phyloP scores from a whole-genome alignment of 2,888 invertebrate species.

The Hipparchia semele region DNA sequence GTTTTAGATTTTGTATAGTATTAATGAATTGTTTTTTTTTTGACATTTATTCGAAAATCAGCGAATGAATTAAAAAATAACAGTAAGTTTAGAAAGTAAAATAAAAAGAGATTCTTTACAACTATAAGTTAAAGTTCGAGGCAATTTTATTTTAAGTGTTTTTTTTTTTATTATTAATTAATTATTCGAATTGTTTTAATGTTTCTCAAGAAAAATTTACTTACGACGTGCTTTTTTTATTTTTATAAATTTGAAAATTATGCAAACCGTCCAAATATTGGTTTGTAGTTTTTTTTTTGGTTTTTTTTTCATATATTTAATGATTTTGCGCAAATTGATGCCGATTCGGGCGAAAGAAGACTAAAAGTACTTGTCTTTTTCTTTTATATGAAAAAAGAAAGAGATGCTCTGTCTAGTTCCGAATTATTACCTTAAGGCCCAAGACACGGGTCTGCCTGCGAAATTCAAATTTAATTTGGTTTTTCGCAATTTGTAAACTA shows the following conservation, averaged over 20 bases:
- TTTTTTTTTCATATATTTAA: background rate
- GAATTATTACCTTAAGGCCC: background rate
- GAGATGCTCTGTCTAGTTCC: background rate
- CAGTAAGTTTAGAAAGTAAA: background rate
- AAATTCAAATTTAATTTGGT: too few species aligned
- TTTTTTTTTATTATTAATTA: background rate
- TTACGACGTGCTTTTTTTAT: background rate
- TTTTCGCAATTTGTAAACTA: too few species aligned
- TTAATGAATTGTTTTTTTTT: conserved; percentile 12
- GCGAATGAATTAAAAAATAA: background rate
- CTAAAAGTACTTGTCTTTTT: background rate
- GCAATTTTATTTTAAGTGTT: conserved; percentile 9
- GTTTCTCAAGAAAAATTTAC: background rate
- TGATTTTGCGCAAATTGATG: background rate
- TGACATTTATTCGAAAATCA: conserved; percentile 1
- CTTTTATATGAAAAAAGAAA: background rate
- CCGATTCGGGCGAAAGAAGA: background rate
- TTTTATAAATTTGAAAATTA: background rate
- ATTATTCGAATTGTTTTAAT: background rate
- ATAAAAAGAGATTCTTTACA: conserved; percentile 9
- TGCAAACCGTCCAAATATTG: conserved; percentile 18
- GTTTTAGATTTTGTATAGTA: conserved; percentile 13
- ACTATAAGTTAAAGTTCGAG: conserved; percentile 1
- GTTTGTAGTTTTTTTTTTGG: background rate
- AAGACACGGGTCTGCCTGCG: too few species aligned